Evolutionary conservation across 2,113 vertebrate genomes (phyloP), one percentile per base, ranked within the genome.

Genomic region (Callipepla californica): DNA sequence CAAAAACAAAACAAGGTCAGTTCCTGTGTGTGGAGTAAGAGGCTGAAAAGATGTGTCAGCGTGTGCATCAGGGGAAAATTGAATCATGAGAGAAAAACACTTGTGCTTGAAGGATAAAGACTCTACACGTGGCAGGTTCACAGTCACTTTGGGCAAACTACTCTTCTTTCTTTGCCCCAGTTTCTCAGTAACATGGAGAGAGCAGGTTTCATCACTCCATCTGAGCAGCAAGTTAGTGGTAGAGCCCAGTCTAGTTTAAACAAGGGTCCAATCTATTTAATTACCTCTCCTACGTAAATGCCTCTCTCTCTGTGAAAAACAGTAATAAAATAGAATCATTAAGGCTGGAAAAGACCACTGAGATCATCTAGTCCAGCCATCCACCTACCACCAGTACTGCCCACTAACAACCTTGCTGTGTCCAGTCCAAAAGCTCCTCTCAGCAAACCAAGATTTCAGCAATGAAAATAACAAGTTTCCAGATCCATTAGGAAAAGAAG

Each of bases 1-100:
- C 58, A 57, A 70, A 80, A 77, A 80, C 48, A 68, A 92, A 78
- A 80, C 94, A 94, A 91, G 87, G 95, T 87, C 82, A 77, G 42
- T 51, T 87, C 58, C 80, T 48, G 59, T 74, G 68, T 13, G 21
- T 65, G 65, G 58, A 80, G 20, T 59, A 85, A 90, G 82, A 81
- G 73, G 74, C 87, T 86, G 80, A 87, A 90, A 90, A 86, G 91
- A 80, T 70, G 76, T 40, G 61, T 80, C 79, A 91, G 72, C 22
- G 51, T 87, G 53, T 74, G 81, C 61, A 63, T 77, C 65, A 78
- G 62, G 44, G n/a, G 42, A 44, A 91, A 94, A 91, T 40, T 83
- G 68, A 85, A 93, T 93, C 82, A 80, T 7, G 42, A 68, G 45
- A 28, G 42, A 91, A 59, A 63, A 80, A 15, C 38, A 8, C 30